These are phyloP conservation scores for Lucilia sericata DNA, from an alignment of 1,140 invertebrate genomes.

Conservation along the genomic window DNA sequence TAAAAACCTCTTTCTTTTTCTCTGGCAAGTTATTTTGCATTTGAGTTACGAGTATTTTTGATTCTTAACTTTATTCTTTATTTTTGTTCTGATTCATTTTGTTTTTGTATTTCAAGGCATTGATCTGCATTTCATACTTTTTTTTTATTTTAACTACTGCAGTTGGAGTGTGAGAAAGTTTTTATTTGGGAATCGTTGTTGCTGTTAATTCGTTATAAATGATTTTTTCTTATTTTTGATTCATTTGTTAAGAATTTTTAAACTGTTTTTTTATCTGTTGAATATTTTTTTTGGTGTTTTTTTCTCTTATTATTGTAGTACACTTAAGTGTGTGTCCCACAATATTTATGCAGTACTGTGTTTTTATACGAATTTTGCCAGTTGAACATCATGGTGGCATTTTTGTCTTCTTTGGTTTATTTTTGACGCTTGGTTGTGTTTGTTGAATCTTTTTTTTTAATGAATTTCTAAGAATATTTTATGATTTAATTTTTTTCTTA, in stretches of 20 bases:
- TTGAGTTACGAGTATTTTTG: neutral
- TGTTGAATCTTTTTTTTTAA: neutral
- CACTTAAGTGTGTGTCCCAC: neutral
- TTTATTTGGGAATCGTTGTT: neutral
- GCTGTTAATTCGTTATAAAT: conserved; percentile 10
- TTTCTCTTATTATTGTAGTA: neutral
- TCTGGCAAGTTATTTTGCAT: conserved; percentile 3
- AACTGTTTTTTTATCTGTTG: neutral
- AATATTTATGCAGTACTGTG: neutral
- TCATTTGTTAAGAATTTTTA: conserved; percentile 24
- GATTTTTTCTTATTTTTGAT: conserved; percentile 4
- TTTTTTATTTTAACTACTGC: neutral
- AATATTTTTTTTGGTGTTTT: neutral
- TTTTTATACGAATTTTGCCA: neutral
- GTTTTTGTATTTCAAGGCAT: neutral
- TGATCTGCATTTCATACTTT: neutral
- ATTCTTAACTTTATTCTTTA: neutral
- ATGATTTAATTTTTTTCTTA: conserved; percentile 4
- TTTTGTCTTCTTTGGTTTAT: neutral
- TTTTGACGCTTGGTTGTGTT: neutral
- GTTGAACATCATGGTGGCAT: conserved; percentile 8
- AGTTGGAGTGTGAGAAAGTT: conserved; percentile 5
- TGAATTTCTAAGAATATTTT: conserved; percentile 12
- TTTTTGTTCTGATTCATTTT: neutral
- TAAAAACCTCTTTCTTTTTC: neutral